Percentiles rank a stretch among this genome's conserved stretches.
Conservation (phyloP, 2,797 vertebrate genomes). For the Champsocephalus esox region DNA sequence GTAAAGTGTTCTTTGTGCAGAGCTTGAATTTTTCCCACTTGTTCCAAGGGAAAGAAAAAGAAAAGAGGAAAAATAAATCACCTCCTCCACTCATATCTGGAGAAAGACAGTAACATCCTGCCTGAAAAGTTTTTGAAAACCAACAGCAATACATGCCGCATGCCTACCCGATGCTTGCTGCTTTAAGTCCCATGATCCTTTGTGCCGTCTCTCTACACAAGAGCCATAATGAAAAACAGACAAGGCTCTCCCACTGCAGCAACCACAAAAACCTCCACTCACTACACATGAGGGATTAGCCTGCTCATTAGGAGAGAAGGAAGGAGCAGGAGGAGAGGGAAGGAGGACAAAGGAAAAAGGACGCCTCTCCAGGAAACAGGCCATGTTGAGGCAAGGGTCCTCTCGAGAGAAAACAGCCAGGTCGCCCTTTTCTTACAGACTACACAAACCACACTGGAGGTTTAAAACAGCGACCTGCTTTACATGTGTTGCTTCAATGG, state of each 20-base stretch:
- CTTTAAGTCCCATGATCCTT: slow-evolving; percentile 71
- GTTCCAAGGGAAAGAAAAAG: slow-evolving; percentile 19
- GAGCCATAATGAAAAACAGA: slow-evolving; percentile 80
- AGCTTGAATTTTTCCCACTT: slow-evolving; percentile 19
- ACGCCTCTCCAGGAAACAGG: slow-evolving; percentile 55
- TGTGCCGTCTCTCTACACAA: slow-evolving; percentile 63
- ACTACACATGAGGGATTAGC: slow-evolving; percentile 78
- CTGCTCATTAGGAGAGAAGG: slow-evolving; percentile 76
- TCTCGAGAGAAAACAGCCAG: slow-evolving; percentile 39
- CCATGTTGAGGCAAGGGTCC: slow-evolving; percentile 45
- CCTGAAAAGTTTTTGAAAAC: slow-evolving; percentile 50
- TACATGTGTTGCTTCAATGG: slow-evolving; percentile 39
- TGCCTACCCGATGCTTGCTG: slow-evolving; percentile 47
- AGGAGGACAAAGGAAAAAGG: slow-evolving; percentile 46
- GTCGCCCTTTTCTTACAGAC: slow-evolving; percentile 30
- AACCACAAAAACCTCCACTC: slow-evolving; percentile 73
- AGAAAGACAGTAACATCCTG: slow-evolving; percentile 39
- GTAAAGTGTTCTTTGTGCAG: slow-evolving; percentile 15
- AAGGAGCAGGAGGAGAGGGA: slow-evolving; percentile 55
- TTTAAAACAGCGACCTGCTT: slow-evolving; percentile 42
- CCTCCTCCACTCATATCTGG: slow-evolving; percentile 13
- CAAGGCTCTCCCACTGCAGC: slow-evolving; percentile 69
- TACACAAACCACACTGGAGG: slow-evolving; percentile 27
- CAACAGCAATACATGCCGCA: slow-evolving; percentile 37
- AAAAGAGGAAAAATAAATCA: slow-evolving; percentile 24